A percentile compares a stretch with the other conserved stretches of the same genome.
These are phyloP conservation scores for Sturmia bella DNA, from an alignment of 2,888 invertebrate genomes.

Conservation along the genomic window DNA sequence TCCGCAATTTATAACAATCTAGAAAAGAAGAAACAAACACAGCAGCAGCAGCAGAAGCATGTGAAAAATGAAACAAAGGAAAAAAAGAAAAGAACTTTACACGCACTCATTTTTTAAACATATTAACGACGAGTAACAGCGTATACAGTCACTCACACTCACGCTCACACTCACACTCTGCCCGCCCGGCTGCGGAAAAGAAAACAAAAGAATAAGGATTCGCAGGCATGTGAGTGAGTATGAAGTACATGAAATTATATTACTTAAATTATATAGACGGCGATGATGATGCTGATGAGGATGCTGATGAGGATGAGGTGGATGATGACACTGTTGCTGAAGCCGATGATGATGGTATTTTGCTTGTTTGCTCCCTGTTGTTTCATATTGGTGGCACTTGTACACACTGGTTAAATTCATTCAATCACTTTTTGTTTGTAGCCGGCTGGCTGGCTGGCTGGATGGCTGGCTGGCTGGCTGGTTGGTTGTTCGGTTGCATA, in stretches of 20 bases:
- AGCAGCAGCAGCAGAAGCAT: not conserved
- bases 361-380: slow-evolving; percentile 53
- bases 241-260: slow-evolving; percentile 62
- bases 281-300: slow-evolving; percentile 24
- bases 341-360: slow-evolving; percentile 43
- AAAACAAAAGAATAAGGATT: slow-evolving; percentile 40
- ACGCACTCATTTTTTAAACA: slow-evolving; percentile 62
- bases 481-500: not conserved
- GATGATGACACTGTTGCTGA: slow-evolving; percentile 16
- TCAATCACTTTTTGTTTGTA: slow-evolving; percentile 39
- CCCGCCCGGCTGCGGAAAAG: slow-evolving; percentile 15
- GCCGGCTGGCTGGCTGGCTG: slow-evolving; percentile 15
- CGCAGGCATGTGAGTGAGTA: slow-evolving; percentile 4
- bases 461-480: slow-evolving; percentile 15
- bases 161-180: not conserved
- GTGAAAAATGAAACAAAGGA: not conserved
- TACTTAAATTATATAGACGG: slow-evolving; percentile 63
- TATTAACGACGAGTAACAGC: slow-evolving; percentile 44
- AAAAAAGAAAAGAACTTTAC: slow-evolving; percentile 43
- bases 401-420: slow-evolving; percentile 11
- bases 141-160: slow-evolving; percentile 29
- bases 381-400: slow-evolving; percentile 14
- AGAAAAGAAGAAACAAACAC: slow-evolving; percentile 34
- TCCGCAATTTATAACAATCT: slow-evolving; percentile 59
- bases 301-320: slow-evolving; percentile 14